A percentile compares a stretch with the other conserved stretches of the same genome.
These are phyloP conservation scores for Galemys pyrenaicus DNA, from an alignment of 2,113 vertebrate genomes.

Conservation along the genomic window DNA sequence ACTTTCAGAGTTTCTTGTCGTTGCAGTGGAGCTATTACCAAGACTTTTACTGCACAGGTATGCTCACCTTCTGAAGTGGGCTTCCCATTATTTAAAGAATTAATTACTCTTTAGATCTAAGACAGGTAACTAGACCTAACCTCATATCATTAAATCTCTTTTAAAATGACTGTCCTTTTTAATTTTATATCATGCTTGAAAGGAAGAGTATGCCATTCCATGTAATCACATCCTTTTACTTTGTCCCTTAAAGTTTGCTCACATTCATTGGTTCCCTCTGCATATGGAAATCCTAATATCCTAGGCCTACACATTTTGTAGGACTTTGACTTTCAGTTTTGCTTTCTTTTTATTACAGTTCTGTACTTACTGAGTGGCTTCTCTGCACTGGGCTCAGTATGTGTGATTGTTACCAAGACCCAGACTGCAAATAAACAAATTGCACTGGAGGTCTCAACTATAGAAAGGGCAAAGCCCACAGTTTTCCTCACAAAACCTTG, in stretches of 20 bases:
- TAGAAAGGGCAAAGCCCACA: background rate
- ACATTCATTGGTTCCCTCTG: background rate
- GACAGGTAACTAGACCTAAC: background rate
- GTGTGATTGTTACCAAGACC: background rate
- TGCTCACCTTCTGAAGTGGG: background rate
- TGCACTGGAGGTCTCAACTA: background rate
- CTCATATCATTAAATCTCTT: background rate
- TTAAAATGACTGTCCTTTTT: conserved; percentile 6
- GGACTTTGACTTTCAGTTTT: too few species aligned
- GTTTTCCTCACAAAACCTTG: background rate
- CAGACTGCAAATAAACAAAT: background rate
- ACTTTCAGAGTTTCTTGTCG: conserved; percentile 94
- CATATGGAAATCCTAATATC: background rate
- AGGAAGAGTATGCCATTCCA: background rate
- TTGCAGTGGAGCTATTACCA: conserved; percentile 89
- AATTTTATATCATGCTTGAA: background rate
- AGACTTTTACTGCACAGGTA: conserved; percentile 89
- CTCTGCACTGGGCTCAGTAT: background rate
- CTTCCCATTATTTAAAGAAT: background rate
- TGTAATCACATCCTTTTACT: background rate
- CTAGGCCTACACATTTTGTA: background rate
- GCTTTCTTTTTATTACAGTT: background rate
- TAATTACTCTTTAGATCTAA: background rate
- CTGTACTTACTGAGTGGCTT: background rate
- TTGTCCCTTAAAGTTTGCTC: background rate